A percentile compares a stretch with the other conserved stretches of the same genome.
phyloP scores from a whole-genome alignment of 2,113 vertebrate genomes.

The Campylomormyrus tamandua region DNA sequence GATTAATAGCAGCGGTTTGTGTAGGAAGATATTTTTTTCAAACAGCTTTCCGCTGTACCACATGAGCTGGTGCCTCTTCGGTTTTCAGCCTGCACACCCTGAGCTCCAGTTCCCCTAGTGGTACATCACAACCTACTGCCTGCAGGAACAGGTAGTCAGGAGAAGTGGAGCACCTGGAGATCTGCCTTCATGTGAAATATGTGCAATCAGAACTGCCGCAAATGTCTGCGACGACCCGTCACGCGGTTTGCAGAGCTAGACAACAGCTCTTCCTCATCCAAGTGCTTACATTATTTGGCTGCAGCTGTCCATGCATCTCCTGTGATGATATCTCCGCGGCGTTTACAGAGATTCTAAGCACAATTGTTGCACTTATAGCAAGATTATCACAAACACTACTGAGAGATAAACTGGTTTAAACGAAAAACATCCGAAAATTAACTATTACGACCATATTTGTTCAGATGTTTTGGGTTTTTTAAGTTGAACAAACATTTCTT shows the following conservation, averaged over 20 bases:
- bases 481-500: background rate
- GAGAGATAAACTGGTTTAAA: background rate
- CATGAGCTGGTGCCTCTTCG: background rate
- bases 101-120: background rate
- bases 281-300: background rate
- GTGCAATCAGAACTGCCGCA: background rate
- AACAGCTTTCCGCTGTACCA: background rate
- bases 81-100: background rate
- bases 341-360: background rate
- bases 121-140: background rate
- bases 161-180: background rate
- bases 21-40: background rate
- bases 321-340: background rate
- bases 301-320: no score
- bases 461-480: background rate
- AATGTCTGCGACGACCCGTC: background rate
- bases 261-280: background rate
- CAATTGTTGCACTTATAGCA: background rate
- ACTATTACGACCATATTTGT: background rate
- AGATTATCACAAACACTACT: background rate
- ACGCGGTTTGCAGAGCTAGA: background rate
- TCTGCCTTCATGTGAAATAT: background rate
- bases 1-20: background rate
- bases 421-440: background rate
- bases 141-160: background rate